Percentiles rank a stretch among this genome's conserved stretches.
These are phyloP conservation scores for Coenonympha glycerion DNA, from an alignment of 2,888 invertebrate species.

Conservation along the genomic window DNA sequence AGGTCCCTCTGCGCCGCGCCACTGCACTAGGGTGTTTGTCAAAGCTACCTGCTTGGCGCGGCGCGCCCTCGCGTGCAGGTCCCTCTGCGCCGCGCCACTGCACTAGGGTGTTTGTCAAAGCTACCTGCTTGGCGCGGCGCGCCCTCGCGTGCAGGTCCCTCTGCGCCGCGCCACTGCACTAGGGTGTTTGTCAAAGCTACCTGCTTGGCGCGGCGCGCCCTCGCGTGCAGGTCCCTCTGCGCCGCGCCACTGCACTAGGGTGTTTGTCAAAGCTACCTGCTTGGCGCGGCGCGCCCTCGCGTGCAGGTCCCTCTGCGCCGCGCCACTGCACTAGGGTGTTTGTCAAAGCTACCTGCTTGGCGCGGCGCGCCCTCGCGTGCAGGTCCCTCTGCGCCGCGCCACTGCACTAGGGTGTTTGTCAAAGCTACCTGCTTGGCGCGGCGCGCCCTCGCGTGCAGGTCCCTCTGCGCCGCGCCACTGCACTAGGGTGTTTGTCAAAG, in stretches of 20 bases:
- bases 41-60: slow-evolving; percentile 85
- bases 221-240: slow-evolving; percentile 87
- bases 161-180: too few species aligned
- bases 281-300: slow-evolving; percentile 87
- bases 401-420: too few species aligned
- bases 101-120: too few species aligned
- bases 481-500: too few species aligned
- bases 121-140: slow-evolving; percentile 84
- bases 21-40: too few species aligned
- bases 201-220: slow-evolving; percentile 89
- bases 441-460: slow-evolving; percentile 86
- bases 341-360: slow-evolving; percentile 85
- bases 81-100: slow-evolving; percentile 89
- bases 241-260: too few species aligned
- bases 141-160: slow-evolving; percentile 88
- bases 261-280: too few species aligned
- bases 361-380: slow-evolving; percentile 84
- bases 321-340: too few species aligned
- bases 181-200: too few species aligned
- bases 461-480: slow-evolving; percentile 89
- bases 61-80: slow-evolving; percentile 86
- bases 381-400: slow-evolving; percentile 90
- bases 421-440: slow-evolving; percentile 85
- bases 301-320: slow-evolving; percentile 88
- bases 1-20: slow-evolving; percentile 90